Evolutionary conservation across 2,113 vertebrate genomes (phyloP).

Genomic region (Perccottus glenii): DNA sequence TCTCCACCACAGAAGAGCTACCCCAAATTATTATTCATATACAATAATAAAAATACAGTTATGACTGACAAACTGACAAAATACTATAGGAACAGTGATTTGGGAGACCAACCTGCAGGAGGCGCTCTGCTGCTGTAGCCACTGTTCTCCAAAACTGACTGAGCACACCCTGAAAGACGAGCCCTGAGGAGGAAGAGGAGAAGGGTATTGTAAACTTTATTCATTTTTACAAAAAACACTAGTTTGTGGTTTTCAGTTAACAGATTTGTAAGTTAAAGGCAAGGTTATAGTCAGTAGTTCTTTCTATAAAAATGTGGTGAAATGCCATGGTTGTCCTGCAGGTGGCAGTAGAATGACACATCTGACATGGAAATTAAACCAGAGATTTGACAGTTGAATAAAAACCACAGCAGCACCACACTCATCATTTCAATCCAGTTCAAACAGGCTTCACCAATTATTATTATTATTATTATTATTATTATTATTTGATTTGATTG

Average conservation of each 20-base stretch:
- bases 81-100: neutral
- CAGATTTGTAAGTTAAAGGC: no score
- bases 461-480: no score
- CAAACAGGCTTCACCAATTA: slow-evolving; percentile 32
- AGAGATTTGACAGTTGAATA: slow-evolving; percentile 39
- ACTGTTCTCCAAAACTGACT: slow-evolving; percentile 88
- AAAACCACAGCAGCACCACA: slow-evolving; percentile 8
- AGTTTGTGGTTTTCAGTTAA: no score
- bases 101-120: slow-evolving; percentile 77
- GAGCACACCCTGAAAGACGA: slow-evolving; percentile 84
- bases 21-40: no score
- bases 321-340: neutral
- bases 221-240: neutral
- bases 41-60: no score
- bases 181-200: slow-evolving; percentile 45
- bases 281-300: no score
- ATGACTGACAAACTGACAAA: no score
- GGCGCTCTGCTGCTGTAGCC: slow-evolving; percentile 79
- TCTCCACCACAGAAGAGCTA: no score
- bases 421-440: slow-evolving; percentile 40
- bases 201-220: neutral
- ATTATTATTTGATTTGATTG: no score
- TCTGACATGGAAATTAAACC: slow-evolving; percentile 19
- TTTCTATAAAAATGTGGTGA: no score
- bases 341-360: slow-evolving; percentile 3